Evolutionary conservation across 92 coral and sea anemone species (phyloP).

Genomic region (Siderastrea radians): DNA sequence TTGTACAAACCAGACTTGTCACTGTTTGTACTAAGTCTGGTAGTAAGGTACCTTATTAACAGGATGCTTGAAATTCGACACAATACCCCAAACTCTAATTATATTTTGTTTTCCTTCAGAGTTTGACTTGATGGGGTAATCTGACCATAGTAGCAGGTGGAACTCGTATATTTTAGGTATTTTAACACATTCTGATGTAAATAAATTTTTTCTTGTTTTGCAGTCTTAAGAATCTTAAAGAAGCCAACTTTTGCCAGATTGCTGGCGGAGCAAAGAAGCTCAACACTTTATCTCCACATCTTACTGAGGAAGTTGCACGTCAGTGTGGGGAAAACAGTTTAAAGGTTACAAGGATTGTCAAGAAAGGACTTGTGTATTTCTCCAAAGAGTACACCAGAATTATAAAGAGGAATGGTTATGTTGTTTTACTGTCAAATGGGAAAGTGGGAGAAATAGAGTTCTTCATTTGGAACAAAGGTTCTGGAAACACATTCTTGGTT

Average conservation of each 20-base stretch:
- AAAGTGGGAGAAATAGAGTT: conserved; percentile 49
- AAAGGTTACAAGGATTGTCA: conserved; percentile 42
- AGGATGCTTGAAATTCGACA: too few species aligned
- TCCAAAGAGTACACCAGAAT: conserved; percentile 56
- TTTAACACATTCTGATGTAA: too few species aligned
- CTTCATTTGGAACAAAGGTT: conserved; percentile 27
- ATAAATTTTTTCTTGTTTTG: background rate
- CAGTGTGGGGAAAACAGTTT: background rate
- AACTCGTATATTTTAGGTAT: too few species aligned
- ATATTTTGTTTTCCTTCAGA: too few species aligned
- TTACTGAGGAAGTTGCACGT: background rate
- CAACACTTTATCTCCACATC: background rate
- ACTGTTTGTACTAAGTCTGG: too few species aligned
- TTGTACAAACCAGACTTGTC: too few species aligned
- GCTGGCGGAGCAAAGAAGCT: conserved; percentile 46
- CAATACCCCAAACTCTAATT: too few species aligned
- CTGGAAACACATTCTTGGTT: conserved; percentile 12
- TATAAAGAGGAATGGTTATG: conserved; percentile 34
- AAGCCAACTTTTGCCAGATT: conserved; percentile 44
- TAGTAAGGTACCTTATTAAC: too few species aligned
- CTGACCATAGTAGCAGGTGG: too few species aligned
- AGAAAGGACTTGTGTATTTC: conserved; percentile 36
- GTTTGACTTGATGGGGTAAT: too few species aligned
- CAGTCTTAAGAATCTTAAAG: conserved; percentile 55
- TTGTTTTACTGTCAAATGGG: conserved; percentile 32